Percentiles rank a stretch among this genome's conserved stretches.
Evolutionary conservation across 1,140 invertebrate genomes (phyloP).

Genomic region (Calephelis nemesis): DNA sequence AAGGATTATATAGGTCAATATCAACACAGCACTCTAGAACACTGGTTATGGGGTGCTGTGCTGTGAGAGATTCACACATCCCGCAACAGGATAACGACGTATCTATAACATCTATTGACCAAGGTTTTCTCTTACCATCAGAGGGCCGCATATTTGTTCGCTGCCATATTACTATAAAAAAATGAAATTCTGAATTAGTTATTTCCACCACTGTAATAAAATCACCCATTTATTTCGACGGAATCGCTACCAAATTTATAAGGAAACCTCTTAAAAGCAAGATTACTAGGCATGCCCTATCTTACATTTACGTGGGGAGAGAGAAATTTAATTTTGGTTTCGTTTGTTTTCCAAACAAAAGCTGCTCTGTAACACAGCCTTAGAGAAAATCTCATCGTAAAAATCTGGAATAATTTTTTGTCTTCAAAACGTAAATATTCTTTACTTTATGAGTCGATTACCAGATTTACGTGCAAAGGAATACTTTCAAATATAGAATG

Average conservation of each 20-base stretch:
- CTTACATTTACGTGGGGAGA: slow-evolving; percentile 18
- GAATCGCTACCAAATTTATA: slow-evolving; percentile 29
- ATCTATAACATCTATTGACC: too few relatives aligned
- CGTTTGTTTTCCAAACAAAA: slow-evolving; percentile 24
- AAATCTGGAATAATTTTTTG: background rate
- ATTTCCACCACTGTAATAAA: slow-evolving; percentile 5
- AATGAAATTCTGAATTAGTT: background rate
- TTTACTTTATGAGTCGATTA: background rate
- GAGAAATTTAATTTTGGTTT: slow-evolving; percentile 24
- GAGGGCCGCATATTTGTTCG: too few relatives aligned
- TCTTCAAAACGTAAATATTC: background rate
- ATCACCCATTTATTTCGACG: background rate
- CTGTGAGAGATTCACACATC: too few relatives aligned
- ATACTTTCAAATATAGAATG: too few relatives aligned
- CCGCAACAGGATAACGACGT: too few relatives aligned
- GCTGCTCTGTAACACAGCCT: background rate
- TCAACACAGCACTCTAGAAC: too few relatives aligned
- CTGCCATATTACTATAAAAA: too few relatives aligned
- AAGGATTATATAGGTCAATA: too few relatives aligned
- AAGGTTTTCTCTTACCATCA: too few relatives aligned
- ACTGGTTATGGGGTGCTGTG: too few relatives aligned
- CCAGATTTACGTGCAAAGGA: background rate
- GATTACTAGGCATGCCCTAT: slow-evolving; percentile 28
- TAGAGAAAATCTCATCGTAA: background rate
- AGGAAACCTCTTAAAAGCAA: slow-evolving; percentile 26